Conservation (phyloP, 2,888 invertebrate genomes). For the Eupithecia vulgata region DNA sequence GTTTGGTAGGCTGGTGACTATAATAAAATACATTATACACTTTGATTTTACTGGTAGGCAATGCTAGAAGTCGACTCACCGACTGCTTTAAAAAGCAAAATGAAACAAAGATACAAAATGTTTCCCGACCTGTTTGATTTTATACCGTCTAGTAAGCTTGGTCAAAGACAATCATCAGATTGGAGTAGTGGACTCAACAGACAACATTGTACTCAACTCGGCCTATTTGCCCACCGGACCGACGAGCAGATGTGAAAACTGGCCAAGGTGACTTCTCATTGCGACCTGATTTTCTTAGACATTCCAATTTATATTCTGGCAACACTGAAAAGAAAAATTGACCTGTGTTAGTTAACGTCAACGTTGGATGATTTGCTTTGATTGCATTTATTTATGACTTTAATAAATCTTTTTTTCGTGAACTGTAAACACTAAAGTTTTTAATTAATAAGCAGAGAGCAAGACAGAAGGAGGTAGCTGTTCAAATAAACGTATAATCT, state of each 20-base stretch:
- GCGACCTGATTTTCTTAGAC: conserved; percentile 51
- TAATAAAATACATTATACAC: conserved; percentile 3
- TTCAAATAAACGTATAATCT: background rate
- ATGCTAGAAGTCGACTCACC: background rate
- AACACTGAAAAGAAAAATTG: conserved; percentile 37
- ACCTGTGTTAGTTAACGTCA: conserved; percentile 21
- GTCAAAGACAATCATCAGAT: conserved; percentile 29
- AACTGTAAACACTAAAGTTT: background rate
- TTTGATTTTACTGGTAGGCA: background rate
- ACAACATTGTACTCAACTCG: conserved; percentile 66
- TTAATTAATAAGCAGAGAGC: background rate
- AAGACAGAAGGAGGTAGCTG: background rate
- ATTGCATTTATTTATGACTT: background rate
- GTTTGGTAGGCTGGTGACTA: conserved; percentile 32
- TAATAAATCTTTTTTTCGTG: too few relatives aligned
- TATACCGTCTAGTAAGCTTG: background rate
- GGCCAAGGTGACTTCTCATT: conserved; percentile 68
- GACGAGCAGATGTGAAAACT: conserved; percentile 74
- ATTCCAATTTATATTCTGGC: conserved; percentile 45
- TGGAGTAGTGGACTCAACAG: conserved; percentile 51
- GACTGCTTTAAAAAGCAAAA: background rate
- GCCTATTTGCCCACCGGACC: conserved; percentile 72
- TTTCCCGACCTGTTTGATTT: background rate
- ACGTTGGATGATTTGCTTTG: conserved; percentile 1
- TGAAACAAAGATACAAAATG: background rate